Base-by-base conservation (phyloP, 2,888 invertebrate genomes). In the Luperina testacea region DNA sequence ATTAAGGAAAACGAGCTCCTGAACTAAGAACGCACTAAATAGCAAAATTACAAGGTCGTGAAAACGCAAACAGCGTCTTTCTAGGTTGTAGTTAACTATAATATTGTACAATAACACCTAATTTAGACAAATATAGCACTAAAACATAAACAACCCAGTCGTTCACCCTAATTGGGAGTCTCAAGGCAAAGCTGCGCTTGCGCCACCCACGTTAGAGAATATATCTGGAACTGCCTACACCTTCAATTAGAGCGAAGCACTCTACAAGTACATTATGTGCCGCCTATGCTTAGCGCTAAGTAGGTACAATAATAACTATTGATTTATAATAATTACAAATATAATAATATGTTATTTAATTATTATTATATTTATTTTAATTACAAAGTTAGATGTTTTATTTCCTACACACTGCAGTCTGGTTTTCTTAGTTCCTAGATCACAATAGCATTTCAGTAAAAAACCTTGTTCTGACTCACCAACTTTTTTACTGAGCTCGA, bases 171-270 rank as follows among this genome's bases (percentile, higher is more conserved):
- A 94, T 94, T 95, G 95, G 95, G 85, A 91, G 88, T 91, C 90
- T 89, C 94, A 95, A 95, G 94, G 95, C 90, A 90, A 89, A 75
- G 27, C 84, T 87, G 90, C 91, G 91, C 90, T 86, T 82, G 89
- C 90, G 90, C 89, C 94, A 91, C 94, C 94, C 89, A 94, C 95
- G 83, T 73, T 77, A 82, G 73, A 38, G 89, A 91, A 94, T 94
- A 94, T 95, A 94, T 95, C 94, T 93, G 91, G 90, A 92, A 87
- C 94, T 92, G 83, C 95, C 95, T 93, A 95, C 95, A 92, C 93
- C 89, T 92, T 89, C 94, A 94, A 95, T 94, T 95, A 95, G 86
- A 90, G 81, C 82, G 78, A 86, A 86, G 83, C 77, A 81, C 76
- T 84, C 78, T 80, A 86, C 84, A 83, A 85, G 84, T 78, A 80